Evolutionary conservation across 1,140 invertebrate species (phyloP).

Genomic region (Drosophila ercepeae): DNA sequence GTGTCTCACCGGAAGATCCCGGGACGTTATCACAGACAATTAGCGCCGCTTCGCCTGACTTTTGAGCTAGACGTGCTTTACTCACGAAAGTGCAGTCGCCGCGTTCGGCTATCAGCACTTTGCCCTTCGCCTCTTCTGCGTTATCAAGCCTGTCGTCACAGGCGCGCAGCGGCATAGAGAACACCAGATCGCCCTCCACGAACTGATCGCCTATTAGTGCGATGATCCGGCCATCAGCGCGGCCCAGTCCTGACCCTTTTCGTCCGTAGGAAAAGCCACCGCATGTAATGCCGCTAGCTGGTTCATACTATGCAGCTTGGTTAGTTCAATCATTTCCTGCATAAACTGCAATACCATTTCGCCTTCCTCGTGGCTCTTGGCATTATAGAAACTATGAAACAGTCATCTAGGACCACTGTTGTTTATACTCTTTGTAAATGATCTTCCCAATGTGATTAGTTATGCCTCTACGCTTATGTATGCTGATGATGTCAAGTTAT

Average conservation of each 20-base stretch:
- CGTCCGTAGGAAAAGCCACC: slow-evolving; percentile 85
- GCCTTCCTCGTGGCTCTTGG: slow-evolving; percentile 92
- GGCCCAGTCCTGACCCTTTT: slow-evolving; percentile 75
- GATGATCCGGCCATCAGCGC: slow-evolving; percentile 92
- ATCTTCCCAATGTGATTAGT: too few species aligned
- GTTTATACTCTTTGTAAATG: too few species aligned
- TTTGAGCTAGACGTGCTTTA: slow-evolving; percentile 94
- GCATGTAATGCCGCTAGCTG: slow-evolving; percentile 86
- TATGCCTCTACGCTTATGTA: too few species aligned
- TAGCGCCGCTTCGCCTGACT: slow-evolving; percentile 91
- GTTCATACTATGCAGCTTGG: slow-evolving; percentile 88
- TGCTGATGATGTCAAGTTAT: too few species aligned
- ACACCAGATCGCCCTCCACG: slow-evolving; percentile 86
- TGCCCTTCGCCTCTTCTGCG: slow-evolving; percentile 86
- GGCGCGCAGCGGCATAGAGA: slow-evolving; percentile 90
- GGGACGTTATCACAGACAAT: slow-evolving; percentile 93
- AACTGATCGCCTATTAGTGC: slow-evolving; percentile 88
- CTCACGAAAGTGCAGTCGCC: slow-evolving; percentile 98
- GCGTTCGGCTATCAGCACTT: slow-evolving; percentile 93
- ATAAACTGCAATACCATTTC: slow-evolving; percentile 97
- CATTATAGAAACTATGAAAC: slow-evolving; percentile 93
- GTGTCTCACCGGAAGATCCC: slow-evolving; percentile 88
- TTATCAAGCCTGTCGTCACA: slow-evolving; percentile 84
- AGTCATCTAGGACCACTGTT: too few species aligned
- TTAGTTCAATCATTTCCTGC: slow-evolving; percentile 98